Base-by-base conservation (phyloP, 2,888 invertebrate species). In the Pristionchus entomophagus region DNA sequence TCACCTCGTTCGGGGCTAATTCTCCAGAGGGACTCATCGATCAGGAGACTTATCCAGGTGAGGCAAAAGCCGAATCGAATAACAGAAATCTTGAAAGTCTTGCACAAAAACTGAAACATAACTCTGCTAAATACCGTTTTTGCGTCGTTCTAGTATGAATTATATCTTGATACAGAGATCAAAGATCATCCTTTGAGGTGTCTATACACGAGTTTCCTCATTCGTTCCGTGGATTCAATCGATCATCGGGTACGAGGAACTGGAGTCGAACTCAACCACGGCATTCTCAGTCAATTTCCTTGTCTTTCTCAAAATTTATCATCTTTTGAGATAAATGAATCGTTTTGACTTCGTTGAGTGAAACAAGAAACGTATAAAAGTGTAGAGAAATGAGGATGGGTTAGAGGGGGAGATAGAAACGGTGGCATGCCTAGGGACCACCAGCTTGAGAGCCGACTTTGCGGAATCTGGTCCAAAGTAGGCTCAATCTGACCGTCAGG, bases 1-100 rank as follows among this genome's bases (percentile, higher is more conserved):
- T 90, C 17, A 90, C 90, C 0, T 88, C 88, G 51, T 90, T 89
- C 77, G 90, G 90, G 56, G 90, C 90, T 19, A 88, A 89, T 82
- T 89, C 89, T 8, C 45, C 89, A 2, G 87, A 87, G 26, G 90
- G 89, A 32, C 53, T 90, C 29, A 51, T 90, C 32, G 89, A 90
- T 85, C 90, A 90, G 59, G 86, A 78, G 45, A 85, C 86, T 19
- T 90, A 88, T 87, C 90, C 90, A 84, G 90, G 90, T 90, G 32
- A 32, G 62, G 29, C n/a, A n/a, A n/a, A n/a, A n/a, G n/a, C n/a
- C n/a, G n/a, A n/a, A n/a, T n/a, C n/a, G n/a, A n/a, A n/a, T n/a
- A n/a, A n/a, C n/a, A n/a, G n/a, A n/a, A n/a, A n/a, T n/a, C n/a
- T n/a, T n/a, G n/a, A n/a, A n/a, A n/a, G n/a, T n/a, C n/a, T n/a